A percentile compares a stretch with the other conserved stretches of the same genome.
phyloP scores from a whole-genome alignment of 2,797 vertebrate genomes.

The Melanogrammus aeglefinus region DNA sequence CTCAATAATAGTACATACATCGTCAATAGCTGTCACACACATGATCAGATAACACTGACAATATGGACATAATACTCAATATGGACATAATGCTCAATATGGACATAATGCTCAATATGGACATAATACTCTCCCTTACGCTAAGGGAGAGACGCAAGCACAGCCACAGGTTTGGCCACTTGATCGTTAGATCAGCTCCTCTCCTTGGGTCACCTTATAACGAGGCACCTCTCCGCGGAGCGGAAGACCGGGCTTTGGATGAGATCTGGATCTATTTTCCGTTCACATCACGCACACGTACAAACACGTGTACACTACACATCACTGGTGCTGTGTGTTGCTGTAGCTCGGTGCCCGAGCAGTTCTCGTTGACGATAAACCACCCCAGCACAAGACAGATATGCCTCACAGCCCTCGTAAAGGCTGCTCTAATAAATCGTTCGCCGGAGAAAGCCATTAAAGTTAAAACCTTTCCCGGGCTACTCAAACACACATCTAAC shows the following conservation, averaged over 20 bases:
- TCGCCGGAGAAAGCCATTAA: background rate
- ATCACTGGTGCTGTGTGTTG: background rate
- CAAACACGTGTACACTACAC: background rate
- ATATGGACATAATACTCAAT: too few relatives aligned
- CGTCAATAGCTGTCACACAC: too few relatives aligned
- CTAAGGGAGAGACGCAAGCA: slow-evolving; percentile 18
- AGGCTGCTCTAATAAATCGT: background rate
- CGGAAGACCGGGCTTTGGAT: background rate
- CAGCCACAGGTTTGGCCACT: background rate
- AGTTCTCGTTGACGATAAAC: background rate
- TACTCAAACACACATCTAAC: background rate
- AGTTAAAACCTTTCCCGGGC: background rate
- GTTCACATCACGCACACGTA: background rate
- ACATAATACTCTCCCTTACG: too few relatives aligned
- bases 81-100: too few relatives aligned
- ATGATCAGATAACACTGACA: too few relatives aligned
- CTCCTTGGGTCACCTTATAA: background rate
- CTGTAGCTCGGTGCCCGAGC: background rate
- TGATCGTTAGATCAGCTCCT: too few relatives aligned
- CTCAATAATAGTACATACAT: too few relatives aligned
- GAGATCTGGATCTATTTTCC: background rate
- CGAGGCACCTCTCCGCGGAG: background rate
- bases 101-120: too few relatives aligned
- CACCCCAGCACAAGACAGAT: background rate
- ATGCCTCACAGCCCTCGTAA: background rate